These are phyloP conservation scores for Drosophila novamexicana DNA, from an alignment of 1,140 invertebrate genomes.

Conservation along the genomic window DNA sequence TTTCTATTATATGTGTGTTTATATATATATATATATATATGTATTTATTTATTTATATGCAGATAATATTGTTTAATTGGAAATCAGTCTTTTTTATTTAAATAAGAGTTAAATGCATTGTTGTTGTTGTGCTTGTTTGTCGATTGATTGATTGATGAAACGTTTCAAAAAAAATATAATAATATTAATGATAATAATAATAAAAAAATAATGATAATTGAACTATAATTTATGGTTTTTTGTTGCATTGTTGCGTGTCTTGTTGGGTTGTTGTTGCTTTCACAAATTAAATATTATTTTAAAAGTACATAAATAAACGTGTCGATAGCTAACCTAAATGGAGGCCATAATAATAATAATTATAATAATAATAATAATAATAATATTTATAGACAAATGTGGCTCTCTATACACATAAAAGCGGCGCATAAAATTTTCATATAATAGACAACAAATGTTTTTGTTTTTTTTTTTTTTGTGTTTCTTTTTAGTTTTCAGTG, in stretches of 20 bases:
- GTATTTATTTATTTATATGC: conserved; percentile 55
- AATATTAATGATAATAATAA: conserved; percentile 11
- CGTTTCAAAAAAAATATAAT: conserved; percentile 12
- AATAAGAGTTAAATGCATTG: conserved; percentile 81
- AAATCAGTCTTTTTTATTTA: conserved; percentile 82
- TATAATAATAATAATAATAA: conserved; percentile 37
- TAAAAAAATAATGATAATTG: conserved; percentile 53
- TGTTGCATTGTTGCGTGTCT: conserved; percentile 79
- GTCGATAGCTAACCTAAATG: conserved; percentile 20
- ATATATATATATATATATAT: conserved; percentile 60
- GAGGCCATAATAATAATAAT: not conserved
- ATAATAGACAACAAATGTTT: conserved; percentile 75
- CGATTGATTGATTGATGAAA: conserved; percentile 50
- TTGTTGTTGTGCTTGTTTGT: conserved; percentile 56
- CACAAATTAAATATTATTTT: conserved; percentile 30
- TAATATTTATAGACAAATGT: conserved; percentile 50
- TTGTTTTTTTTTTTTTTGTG: conserved; percentile 24
- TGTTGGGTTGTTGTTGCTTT: conserved; percentile 42
- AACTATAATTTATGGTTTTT: conserved; percentile 67
- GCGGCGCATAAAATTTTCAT: conserved; percentile 68
- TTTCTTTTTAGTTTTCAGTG: conserved; percentile 27
- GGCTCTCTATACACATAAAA: conserved; percentile 57
- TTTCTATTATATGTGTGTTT: conserved; percentile 63
- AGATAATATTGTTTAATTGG: conserved; percentile 82
- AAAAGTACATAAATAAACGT: conserved; percentile 34